These are phyloP conservation scores for Zosterops borbonicus DNA, from an alignment of 2,113 vertebrate genomes.

Conservation along the genomic window DNA sequence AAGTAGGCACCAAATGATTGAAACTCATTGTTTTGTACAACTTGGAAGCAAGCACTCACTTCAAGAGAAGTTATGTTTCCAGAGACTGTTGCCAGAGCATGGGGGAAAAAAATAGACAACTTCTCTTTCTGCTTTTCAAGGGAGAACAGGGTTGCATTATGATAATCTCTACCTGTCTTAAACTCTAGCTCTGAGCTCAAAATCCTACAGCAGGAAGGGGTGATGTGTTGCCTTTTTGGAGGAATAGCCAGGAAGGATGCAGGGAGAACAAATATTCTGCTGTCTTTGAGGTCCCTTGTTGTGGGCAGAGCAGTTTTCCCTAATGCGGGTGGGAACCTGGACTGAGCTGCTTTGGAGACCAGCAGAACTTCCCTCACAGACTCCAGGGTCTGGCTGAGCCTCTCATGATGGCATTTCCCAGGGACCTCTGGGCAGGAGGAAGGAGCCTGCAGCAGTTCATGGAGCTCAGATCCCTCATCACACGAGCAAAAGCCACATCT, in stretches of 20 bases:
- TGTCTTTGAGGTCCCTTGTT: neutral
- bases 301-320: neutral
- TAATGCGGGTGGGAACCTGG: accelerated
- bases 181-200: neutral
- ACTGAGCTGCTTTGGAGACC: accelerated
- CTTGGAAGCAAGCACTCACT: neutral
- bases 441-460: neutral
- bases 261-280: neutral
- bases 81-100: neutral
- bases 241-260: accelerated
- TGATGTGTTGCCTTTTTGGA: neutral
- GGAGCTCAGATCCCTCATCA: neutral
- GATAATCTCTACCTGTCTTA: neutral
- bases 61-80: neutral
- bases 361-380: neutral
- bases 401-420: accelerated
- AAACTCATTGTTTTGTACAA: neutral
- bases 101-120: neutral
- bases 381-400: neutral
- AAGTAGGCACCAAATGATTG: neutral
- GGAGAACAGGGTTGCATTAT: neutral
- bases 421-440: neutral
- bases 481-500: accelerated
- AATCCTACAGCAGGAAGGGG: neutral
- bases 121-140: neutral